These are phyloP conservation scores for Parapsyche elsis DNA, from an alignment of 1,140 invertebrate genomes.

Conservation along the genomic window DNA sequence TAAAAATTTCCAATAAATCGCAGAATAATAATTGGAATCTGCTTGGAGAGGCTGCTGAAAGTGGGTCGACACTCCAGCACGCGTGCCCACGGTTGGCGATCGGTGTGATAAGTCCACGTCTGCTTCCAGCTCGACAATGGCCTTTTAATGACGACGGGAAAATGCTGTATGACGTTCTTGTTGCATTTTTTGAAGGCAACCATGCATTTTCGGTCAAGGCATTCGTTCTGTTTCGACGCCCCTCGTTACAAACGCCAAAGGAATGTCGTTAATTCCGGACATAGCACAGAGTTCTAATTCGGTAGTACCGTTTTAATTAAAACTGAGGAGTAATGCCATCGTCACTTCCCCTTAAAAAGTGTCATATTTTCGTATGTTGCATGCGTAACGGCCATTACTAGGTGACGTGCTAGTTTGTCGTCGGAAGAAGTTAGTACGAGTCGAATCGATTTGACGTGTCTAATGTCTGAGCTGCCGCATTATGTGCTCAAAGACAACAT, in stretches of 20 bases:
- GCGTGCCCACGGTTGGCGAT: too few relatives aligned
- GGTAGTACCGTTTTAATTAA: background rate
- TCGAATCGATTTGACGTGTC: conserved; percentile 16
- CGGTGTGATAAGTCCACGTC: too few relatives aligned
- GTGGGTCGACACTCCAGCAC: too few relatives aligned
- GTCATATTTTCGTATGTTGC: conserved; percentile 7
- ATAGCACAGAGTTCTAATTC: too few relatives aligned
- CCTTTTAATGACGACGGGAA: conserved; percentile 41
- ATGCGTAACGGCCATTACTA: background rate
- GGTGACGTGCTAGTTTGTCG: background rate
- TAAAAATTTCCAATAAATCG: too few relatives aligned
- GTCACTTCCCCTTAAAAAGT: background rate
- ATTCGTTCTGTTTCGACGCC: background rate
- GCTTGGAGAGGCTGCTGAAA: too few relatives aligned
- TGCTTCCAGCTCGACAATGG: conserved; percentile 28
- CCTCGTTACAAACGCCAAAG: background rate
- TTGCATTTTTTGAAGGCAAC: background rate
- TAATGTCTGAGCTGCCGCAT: conserved; percentile 1
- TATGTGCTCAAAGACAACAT: background rate
- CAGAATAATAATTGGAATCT: too few relatives aligned
- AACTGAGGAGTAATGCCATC: background rate
- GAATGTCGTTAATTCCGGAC: conserved; percentile 14
- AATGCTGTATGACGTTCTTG: conserved; percentile 23
- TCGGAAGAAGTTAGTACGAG: background rate
- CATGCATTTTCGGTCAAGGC: background rate